Evolutionary conservation across 2,888 invertebrate genomes (phyloP).

Genomic region (Silvanus unidentatus): DNA sequence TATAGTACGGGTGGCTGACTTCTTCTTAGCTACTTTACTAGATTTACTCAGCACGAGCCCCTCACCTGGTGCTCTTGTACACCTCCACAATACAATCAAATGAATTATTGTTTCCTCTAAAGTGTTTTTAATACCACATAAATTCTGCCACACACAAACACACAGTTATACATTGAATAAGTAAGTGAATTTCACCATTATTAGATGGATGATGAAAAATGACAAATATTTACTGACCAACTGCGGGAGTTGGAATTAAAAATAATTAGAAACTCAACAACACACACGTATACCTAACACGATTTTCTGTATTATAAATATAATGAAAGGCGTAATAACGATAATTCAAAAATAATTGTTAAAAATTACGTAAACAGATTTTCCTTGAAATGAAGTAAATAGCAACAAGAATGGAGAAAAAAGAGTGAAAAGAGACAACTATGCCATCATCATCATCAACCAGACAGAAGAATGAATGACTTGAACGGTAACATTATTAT

Average conservation of each 20-base stretch:
- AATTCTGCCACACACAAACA: too few relatives aligned
- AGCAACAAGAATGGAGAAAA: not conserved
- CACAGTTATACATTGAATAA: too few relatives aligned
- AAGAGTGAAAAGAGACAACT: not conserved
- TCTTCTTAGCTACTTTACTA: slow-evolving; percentile 31
- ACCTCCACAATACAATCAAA: slow-evolving; percentile 29
- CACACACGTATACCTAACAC: too few relatives aligned
- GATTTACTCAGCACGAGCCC: slow-evolving; percentile 39
- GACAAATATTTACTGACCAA: too few relatives aligned
- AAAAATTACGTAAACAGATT: not conserved
- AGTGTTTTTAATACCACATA: slow-evolving; percentile 9
- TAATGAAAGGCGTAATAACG: not conserved
- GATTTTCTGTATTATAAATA: too few relatives aligned
- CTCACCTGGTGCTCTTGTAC: slow-evolving; percentile 20
- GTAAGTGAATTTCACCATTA: too few relatives aligned
- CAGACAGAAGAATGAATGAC: slow-evolving; percentile 26
- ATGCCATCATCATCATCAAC: slow-evolving; percentile 11
- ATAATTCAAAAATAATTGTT: not conserved
- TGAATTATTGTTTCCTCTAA: slow-evolving; percentile 29
- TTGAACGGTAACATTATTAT: slow-evolving; percentile 25
- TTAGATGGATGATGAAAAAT: too few relatives aligned
- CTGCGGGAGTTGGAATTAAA: too few relatives aligned
- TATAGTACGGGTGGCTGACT: slow-evolving; percentile 44
- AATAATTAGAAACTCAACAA: too few relatives aligned
- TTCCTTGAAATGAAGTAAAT: slow-evolving; percentile 1